These are phyloP conservation scores for Acrossocheilus fasciatus DNA, from an alignment of 2,797 vertebrate genomes.

Conservation along the genomic window DNA sequence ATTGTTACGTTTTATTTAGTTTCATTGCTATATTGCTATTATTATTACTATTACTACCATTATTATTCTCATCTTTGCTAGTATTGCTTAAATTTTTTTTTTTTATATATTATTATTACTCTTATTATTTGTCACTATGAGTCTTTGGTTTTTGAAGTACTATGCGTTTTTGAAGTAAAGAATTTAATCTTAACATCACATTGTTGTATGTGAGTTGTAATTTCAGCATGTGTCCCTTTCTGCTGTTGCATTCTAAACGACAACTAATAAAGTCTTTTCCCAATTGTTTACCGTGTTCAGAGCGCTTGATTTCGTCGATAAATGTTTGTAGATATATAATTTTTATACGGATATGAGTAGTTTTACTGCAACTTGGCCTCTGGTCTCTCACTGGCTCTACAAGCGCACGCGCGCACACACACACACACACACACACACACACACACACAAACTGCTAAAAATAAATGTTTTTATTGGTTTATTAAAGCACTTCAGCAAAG, in stretches of 20 bases:
- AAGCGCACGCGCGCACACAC: constrained; percentile 62
- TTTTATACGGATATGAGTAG: constrained; percentile 64
- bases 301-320: constrained; percentile 89
- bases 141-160: constrained; percentile 86
- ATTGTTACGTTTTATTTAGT: constrained; percentile 80
- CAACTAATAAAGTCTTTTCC: constrained; percentile 99
- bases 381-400: constrained; percentile 61
- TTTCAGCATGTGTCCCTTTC: constrained; percentile 96
- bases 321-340: constrained; percentile 68
- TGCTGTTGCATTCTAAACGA: constrained; percentile 99
- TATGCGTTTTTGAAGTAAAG: constrained; percentile 76
- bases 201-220: constrained; percentile 96
- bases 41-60: constrained; percentile 54
- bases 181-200: constrained; percentile 82
- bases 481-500: not conserved
- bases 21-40: constrained; percentile 58
- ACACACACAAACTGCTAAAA: constrained; percentile 48
- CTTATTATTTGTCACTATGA: constrained; percentile 89
- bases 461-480: not conserved
- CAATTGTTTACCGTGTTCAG: constrained; percentile 95
- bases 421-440: constrained; percentile 39
- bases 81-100: constrained; percentile 68
- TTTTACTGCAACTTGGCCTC: constrained; percentile 71
- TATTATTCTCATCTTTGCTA: constrained; percentile 56
- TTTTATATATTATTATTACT: constrained; percentile 66